Percentiles rank a stretch among this genome's conserved stretches.
These are phyloP conservation scores for Parasteatoda lunata DNA, from an alignment of 2,888 invertebrate genomes.

Conservation along the genomic window DNA sequence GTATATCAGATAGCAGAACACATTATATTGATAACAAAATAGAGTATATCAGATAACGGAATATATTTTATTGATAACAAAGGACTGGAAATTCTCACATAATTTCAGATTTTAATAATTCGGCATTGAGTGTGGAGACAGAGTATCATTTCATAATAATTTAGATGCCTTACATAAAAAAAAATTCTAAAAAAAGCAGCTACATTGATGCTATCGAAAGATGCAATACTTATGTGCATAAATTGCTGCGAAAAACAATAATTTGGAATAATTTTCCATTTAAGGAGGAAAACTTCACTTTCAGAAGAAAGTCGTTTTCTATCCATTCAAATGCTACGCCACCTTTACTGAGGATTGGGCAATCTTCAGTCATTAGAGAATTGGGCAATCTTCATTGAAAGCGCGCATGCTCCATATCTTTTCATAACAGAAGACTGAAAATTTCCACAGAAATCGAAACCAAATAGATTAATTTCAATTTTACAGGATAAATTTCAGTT, in stretches of 20 bases:
- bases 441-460: background rate
- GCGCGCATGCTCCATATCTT: background rate
- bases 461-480: background rate
- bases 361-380: slow-evolving; percentile 16
- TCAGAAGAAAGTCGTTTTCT: background rate
- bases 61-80: too few relatives aligned
- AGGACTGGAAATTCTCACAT: too few relatives aligned
- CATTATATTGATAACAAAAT: too few relatives aligned
- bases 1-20: too few relatives aligned
- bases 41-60: too few relatives aligned
- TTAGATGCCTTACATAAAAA: too few relatives aligned
- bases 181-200: too few relatives aligned
- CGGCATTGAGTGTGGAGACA: too few relatives aligned
- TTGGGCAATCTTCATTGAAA: slow-evolving; percentile 7
- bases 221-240: background rate
- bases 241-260: background rate
- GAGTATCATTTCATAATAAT: too few relatives aligned
- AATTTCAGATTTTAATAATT: too few relatives aligned
- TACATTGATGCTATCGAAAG: background rate
- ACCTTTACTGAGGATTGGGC: background rate
- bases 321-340: background rate
- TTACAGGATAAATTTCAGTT: too few relatives aligned
- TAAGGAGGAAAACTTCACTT: background rate
- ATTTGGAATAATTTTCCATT: background rate
- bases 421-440: background rate